A percentile compares a stretch with the other conserved stretches of the same genome.
Evolutionary conservation across 2,113 vertebrate genomes (phyloP).

Genomic region (Gracilinanus agilis): DNA sequence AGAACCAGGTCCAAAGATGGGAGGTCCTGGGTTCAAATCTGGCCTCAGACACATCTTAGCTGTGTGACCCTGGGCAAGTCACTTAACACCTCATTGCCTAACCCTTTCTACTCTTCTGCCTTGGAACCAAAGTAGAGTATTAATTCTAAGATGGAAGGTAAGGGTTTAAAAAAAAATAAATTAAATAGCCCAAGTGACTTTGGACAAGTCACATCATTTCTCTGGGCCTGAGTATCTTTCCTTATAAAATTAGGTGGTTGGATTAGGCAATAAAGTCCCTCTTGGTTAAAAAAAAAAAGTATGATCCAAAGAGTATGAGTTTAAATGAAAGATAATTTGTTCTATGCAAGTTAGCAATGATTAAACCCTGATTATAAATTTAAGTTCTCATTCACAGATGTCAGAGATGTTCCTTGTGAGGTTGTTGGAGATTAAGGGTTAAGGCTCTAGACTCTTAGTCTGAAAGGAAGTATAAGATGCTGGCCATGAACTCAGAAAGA

Average conservation of each 20-base stretch:
- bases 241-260: neutral
- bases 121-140: too few species aligned
- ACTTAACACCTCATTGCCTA: too few species aligned
- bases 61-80: too few species aligned
- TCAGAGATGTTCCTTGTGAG: neutral
- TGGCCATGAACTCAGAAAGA: neutral
- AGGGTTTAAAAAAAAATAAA: neutral
- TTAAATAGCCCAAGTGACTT: neutral
- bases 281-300: neutral
- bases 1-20: too few species aligned
- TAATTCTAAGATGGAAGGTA: too few species aligned
- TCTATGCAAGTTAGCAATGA: neutral
- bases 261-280: neutral
- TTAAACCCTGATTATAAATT: neutral
- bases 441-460: neutral
- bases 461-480: neutral
- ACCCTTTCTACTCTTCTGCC: too few species aligned
- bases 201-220: neutral
- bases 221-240: neutral
- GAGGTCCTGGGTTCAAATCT: too few species aligned
- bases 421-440: neutral
- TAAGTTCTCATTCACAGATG: neutral
- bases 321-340: neutral
- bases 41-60: too few species aligned
- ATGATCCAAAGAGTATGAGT: neutral